These are phyloP conservation scores for Oceanites oceanicus DNA, from an alignment of 2,113 vertebrate species.

Conservation along the genomic window DNA sequence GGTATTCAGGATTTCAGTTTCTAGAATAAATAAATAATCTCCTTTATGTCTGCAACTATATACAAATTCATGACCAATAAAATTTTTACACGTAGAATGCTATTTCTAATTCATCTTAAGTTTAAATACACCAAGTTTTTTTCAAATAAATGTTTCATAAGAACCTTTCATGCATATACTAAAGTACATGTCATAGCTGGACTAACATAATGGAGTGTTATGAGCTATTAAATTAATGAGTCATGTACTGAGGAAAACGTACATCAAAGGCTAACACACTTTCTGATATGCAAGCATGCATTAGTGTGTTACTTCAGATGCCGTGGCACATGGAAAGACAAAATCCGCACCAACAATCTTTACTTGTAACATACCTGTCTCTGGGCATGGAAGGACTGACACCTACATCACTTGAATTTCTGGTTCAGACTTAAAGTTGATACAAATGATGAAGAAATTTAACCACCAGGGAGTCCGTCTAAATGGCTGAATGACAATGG, in stretches of 20 bases:
- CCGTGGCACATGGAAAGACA: not conserved
- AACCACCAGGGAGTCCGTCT: not conserved
- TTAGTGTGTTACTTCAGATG: not conserved
- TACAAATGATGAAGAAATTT: not conserved
- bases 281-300: conserved; percentile 17
- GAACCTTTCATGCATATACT: not conserved
- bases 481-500: not conserved
- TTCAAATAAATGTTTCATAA: conserved; percentile 40
- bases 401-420: not conserved
- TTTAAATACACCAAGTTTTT: not conserved
- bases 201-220: conserved; percentile 55
- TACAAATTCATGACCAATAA: not conserved
- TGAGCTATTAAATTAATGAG: conserved; percentile 67
- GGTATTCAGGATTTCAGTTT: not conserved
- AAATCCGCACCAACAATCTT: not conserved
- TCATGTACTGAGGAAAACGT: conserved; percentile 51
- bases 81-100: not conserved
- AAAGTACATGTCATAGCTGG: conserved; percentile 33
- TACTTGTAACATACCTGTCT: not conserved
- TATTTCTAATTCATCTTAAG: conserved; percentile 32
- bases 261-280: conserved; percentile 21
- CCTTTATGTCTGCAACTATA: not conserved
- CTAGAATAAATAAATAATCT: not conserved
- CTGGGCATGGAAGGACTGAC: not conserved
- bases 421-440: not conserved